Evolutionary conservation across 2,888 invertebrate genomes (phyloP), one percentile per base, ranked within the genome.

Genomic region (Endomychus coccineus): DNA sequence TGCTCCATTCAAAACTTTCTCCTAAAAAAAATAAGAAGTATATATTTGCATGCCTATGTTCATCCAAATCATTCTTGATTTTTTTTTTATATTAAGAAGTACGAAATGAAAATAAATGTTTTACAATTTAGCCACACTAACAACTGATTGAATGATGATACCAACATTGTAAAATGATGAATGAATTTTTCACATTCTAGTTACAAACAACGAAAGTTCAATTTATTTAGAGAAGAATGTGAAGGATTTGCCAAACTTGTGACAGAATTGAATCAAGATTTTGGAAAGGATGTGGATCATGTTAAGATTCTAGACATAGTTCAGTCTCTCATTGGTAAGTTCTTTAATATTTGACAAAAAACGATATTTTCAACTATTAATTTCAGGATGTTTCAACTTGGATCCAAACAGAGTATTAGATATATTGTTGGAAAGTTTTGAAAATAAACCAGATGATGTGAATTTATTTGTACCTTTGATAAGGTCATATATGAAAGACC

Each of bases 191-290:
- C n/a, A n/a, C n/a, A n/a, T 77, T 78, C 43, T 67, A 97, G 97
- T 66, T 99, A 97, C 67, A 99, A 98, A 65, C 98, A 99, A 67
- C 83, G 95, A 54, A 97, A 99, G 61, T 99, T 96, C 67, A 99
- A 99, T 71, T 74, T 99, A 54, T 86, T 97, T 60, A 78, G 98
- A 35, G 98, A 99, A 70, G 98, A 99, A 71, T 94, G 89, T 69
- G 98, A 99, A 73, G 98, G 98, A 4, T 99, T 94, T 71, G 87
- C 97, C 2, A 99, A 99, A 66, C 71, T 97, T 27, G 81, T 95
- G 39, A 84, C 90, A 11, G 96, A 96, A 71, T 70, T 98, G 41
- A 90, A 89, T 72, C 89, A 90, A 66, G 84, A 87, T 54, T 73
- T 78, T 46, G 74, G 73, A 37, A 75, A 75, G 56, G 64, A 74